Base-by-base conservation (phyloP, 2,888 invertebrate species). In the Clostera curtula region DNA sequence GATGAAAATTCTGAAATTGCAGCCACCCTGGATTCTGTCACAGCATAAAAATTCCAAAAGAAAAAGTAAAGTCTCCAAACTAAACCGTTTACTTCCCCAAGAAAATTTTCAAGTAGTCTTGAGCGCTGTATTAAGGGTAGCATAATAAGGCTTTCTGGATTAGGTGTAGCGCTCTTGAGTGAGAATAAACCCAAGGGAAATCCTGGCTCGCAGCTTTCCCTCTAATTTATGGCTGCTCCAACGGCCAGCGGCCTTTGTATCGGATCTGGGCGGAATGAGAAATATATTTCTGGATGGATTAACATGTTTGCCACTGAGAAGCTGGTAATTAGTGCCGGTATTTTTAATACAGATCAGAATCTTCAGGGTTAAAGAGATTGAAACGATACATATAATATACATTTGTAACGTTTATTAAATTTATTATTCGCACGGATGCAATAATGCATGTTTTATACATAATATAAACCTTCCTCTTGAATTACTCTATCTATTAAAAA, bases 111-210 rank as follows among this genome's bases (percentile, higher is more conserved):
- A 82, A 82, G 80, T 77, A 77, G 72, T 77, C 79, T 75, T 73
- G 79, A 82, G 76, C 73, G 63, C 67, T 65, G 80, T 77, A 79
- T 82, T 82, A 80, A 77, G 82, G 80, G 77, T 68, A 73, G 82
- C 67, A 79, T 83, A 83, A 83, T 82, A 83, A 80, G 83, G 79
- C 80, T 80, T 82, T 79, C 73, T 73, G 83, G 83, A 83, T 83
- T 83, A 83, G 79, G 72, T 72, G 76, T 64, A 70, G 70, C 75
- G 74, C 75, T 76, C 79, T 79, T 82, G 80, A 83, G 79, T 80
- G 80, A 67, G 83, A 80, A 80, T 83, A 82, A 83, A 70, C 83
- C 74, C 83, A 66, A 55, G 83, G 83, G 80, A 80, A 83, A 83
- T 83, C 82, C 83, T 73, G 73, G 73, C 69, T 67, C 72, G 77